Evolutionary conservation across 2,888 invertebrate species (phyloP).

Genomic region (Myopa tessellatipennis): DNA sequence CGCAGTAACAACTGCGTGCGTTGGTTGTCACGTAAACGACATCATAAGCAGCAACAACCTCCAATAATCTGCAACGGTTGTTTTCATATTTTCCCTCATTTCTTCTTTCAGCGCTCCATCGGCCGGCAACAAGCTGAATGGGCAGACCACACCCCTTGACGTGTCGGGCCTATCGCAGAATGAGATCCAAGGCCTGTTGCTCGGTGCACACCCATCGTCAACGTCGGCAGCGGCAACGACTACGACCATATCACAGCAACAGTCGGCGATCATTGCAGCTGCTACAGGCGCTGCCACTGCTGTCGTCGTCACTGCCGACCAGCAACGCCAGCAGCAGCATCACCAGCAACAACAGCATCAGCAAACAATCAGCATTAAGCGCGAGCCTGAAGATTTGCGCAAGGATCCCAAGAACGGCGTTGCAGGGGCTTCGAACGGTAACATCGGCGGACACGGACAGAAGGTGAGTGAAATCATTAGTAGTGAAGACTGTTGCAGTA

Average conservation of each 20-base stretch:
- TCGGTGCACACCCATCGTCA: constrained; percentile 68
- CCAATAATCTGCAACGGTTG: constrained; percentile 11
- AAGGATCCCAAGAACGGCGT: constrained; percentile 68
- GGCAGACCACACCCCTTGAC: constrained; percentile 69
- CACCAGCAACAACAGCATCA: constrained; percentile 51
- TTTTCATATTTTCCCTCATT: constrained; percentile 21
- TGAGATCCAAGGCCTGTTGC: constrained; percentile 69
- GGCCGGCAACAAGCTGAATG: constrained; percentile 66
- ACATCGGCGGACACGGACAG: constrained; percentile 59
- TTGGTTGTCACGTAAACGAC: neutral
- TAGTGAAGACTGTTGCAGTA: neutral
- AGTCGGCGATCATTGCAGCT: constrained; percentile 62
- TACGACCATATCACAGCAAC: constrained; percentile 61
- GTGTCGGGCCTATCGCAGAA: constrained; percentile 69
- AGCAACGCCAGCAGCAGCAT: constrained; percentile 51
- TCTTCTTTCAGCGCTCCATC: constrained; percentile 62
- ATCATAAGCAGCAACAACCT: neutral
- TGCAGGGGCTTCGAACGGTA: constrained; percentile 53
- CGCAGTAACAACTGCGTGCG: neutral
- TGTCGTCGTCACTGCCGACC: constrained; percentile 63
- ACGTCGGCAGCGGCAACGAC: constrained; percentile 61
- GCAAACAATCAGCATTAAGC: constrained; percentile 66
- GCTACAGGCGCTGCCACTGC: constrained; percentile 59
- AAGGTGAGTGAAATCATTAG: constrained; percentile 62
- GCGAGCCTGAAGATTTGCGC: constrained; percentile 69